Evolutionary conservation across 2,888 invertebrate species (phyloP).

Genomic region (Metopia argyrocephala): DNA sequence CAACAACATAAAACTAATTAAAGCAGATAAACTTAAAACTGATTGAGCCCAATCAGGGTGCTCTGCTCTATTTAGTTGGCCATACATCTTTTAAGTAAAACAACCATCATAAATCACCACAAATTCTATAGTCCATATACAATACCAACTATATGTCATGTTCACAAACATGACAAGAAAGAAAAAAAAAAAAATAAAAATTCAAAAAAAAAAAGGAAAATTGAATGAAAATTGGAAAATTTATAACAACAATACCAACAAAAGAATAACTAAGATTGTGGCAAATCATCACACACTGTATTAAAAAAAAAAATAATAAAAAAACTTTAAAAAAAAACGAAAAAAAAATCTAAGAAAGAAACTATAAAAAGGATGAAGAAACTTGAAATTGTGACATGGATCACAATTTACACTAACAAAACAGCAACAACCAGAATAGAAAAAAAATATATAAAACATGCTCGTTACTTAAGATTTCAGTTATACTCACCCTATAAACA

Average conservation of each 20-base stretch:
- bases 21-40: conserved; percentile 19
- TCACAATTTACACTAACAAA: conserved; percentile 8
- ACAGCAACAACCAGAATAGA: neutral
- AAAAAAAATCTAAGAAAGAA: neutral
- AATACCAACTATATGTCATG: conserved; percentile 15
- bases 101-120: conserved; percentile 40
- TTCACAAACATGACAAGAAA: conserved; percentile 10
- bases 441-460: neutral
- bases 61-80: neutral
- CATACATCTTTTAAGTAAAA: neutral
- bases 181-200: neutral
- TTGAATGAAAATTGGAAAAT: neutral
- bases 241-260: neutral
- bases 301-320: neutral
- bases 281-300: conserved; percentile 25
- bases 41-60: neutral
- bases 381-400: conserved; percentile 35
- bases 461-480: conserved; percentile 1
- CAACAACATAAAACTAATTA: conserved; percentile 6
- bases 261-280: neutral
- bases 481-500: neutral
- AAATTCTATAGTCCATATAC: conserved; percentile 18
- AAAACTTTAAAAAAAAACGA: neutral
- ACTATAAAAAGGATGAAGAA: neutral
- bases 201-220: neutral